Evolutionary conservation across 2,888 invertebrate species (phyloP), one percentile per base, ranked within the genome.

Genomic region (Cremastobaeus sp.): DNA sequence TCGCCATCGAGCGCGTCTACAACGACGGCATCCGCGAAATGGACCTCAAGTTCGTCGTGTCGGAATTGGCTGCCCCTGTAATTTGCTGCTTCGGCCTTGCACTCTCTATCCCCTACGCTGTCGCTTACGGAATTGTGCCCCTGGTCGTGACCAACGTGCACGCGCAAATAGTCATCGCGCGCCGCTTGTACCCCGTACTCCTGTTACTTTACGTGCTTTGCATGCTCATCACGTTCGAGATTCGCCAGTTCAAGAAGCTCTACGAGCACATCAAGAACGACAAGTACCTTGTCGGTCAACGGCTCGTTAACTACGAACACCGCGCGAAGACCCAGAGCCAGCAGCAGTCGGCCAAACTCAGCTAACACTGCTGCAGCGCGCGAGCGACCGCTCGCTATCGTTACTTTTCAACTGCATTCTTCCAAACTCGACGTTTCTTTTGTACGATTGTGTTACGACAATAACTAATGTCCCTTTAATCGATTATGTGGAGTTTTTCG

Each of bases 231-330:
- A 91, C 91, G 74, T 94, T 97, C 83, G 96, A 99, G 91, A 93
- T 97, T 64, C 92, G 94, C 60, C 98, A 99, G 87, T 96, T 99
- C 89, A 93, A 93, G 83, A 95, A 96, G 83, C 89, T 99, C 12
- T 98, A 98, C 88, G 96, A 98, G 86, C 98, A 98, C 88, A 99
- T 99, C 84, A 98, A 98, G 89, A 99, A 99, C 89, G 99, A 99
- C 89, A 99, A 98, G 89, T 98, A 99, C 89, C 91, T 99, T 47
- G 98, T 99, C 9, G 99, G 99, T 0, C 95, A 97, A 83, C 91
- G 98, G 78, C 91, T 99, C 77, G 98, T 99, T 20, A 99, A 99
- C 90, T 99, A 99, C 89, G 97, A 99, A 86, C 95, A 95, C 85
- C 90, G 93, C 78, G 91, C 92, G 78, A 93, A 92, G 82, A 77